These are phyloP conservation scores for Oreamnos americanus DNA, from an alignment of 2,113 vertebrate species.

Conservation along the genomic window DNA sequence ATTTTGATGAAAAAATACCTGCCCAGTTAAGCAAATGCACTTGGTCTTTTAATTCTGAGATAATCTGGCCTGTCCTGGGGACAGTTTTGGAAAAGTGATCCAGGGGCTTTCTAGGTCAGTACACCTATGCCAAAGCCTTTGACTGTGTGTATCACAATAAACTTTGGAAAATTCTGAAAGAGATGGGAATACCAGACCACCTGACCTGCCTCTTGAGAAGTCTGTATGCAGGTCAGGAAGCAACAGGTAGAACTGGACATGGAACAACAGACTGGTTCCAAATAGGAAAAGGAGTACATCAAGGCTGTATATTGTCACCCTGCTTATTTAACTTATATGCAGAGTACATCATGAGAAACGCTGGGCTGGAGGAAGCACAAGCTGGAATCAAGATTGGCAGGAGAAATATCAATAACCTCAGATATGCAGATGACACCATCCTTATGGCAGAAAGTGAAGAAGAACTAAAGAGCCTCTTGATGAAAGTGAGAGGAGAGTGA, in stretches of 20 bases:
- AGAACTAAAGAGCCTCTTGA: not conserved
- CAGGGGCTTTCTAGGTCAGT: not conserved
- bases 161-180: not conserved
- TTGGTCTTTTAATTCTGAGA: conserved; percentile 11
- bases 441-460: not conserved
- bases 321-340: not conserved
- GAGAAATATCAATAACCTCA: not conserved
- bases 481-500: not conserved
- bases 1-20: not conserved
- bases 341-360: not conserved
- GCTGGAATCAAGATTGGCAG: not conserved
- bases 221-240: not conserved
- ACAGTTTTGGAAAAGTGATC: not conserved
- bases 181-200: not conserved
- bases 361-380: not conserved
- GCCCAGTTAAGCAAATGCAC: not conserved
- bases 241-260: not conserved
- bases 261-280: not conserved
- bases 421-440: not conserved
- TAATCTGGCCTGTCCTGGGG: not conserved
- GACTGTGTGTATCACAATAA: not conserved
- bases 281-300: not conserved
- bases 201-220: not conserved
- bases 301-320: not conserved
- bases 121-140: not conserved